Base-by-base conservation (phyloP, 2,888 invertebrate species). In the Punctoribates punctum region DNA sequence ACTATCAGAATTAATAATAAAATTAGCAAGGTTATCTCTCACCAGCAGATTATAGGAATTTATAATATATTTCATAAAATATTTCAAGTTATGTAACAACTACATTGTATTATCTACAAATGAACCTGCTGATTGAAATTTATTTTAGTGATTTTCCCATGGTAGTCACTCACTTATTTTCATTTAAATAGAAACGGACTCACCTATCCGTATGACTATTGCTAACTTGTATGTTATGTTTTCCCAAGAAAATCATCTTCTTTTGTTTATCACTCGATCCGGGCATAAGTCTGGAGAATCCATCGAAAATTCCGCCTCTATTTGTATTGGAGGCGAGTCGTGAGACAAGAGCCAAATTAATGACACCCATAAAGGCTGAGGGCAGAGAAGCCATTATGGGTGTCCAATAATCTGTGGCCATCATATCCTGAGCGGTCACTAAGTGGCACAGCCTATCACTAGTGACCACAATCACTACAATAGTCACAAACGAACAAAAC, bases 221-320 rank as follows among this genome's bases (percentile, higher is more conserved):
- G 34, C 65, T 65, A 15, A 65, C 65, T 65, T 65, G 65, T 25
- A 65, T 65, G 25, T 65, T 65, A 34, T 65, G 65, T 29, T 17
- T 65, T 15, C 65, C 65, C 5, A 65, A 6, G 25, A 65, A 65
- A 1, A 65, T 11, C 65, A 65, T 65, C n/a, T 34, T 65, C n/a
- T 15, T 27, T 65, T 25, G 23, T 23, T 11, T 13, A 34, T 9
- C 23, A 4, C 27, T 27, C 27, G 23, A 9, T 29, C 65, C 65
- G 2, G 34, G 29, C 17, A 65, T 5, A 65, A 65, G 23, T 23
- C 57, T 57, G 11, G 23, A 5, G 5, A 65, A 6, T 60, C 60
- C 54, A 20, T 15, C 34, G 11, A 15, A 29, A 2, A 15, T 2
- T 8, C 17, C 65, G 8, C 17, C 34, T 13, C 65, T 25, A 65